Conservation (phyloP, 2,797 vertebrate genomes). For the Phylloscopus collybita region DNA sequence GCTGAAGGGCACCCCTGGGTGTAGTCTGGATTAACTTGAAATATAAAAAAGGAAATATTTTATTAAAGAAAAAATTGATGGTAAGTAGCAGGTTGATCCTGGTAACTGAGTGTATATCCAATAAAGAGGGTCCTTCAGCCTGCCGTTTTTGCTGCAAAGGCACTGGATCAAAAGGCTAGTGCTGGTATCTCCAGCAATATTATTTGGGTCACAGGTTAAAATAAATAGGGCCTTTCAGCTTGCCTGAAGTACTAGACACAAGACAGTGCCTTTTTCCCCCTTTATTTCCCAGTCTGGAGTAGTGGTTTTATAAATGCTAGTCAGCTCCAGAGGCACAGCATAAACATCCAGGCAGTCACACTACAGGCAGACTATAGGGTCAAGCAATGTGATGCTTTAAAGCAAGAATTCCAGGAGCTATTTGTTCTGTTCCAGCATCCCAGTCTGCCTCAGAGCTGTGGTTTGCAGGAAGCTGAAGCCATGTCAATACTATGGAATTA, state of each 20-base stretch:
- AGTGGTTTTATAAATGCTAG: neutral
- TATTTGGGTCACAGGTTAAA: neutral
- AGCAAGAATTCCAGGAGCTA: neutral
- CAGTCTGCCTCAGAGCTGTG: neutral
- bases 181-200: neutral
- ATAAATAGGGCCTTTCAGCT: neutral
- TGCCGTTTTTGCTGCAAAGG: neutral
- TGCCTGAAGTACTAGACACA: neutral
- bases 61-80: neutral
- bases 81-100: neutral
- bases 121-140: neutral
- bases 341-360: neutral
- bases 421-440: neutral
- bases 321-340: neutral
- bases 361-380: neutral
- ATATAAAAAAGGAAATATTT: neutral
- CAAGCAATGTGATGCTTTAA: neutral
- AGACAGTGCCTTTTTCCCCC: neutral
- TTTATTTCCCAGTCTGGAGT: neutral
- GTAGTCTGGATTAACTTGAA: neutral
- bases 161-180: neutral
- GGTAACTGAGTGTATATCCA: neutral
- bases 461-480: neutral
- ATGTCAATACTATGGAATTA: accelerated
- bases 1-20: neutral